phyloP scores from a whole-genome alignment of 2,113 vertebrate species.

The Orthochromis malagaraziensis region DNA sequence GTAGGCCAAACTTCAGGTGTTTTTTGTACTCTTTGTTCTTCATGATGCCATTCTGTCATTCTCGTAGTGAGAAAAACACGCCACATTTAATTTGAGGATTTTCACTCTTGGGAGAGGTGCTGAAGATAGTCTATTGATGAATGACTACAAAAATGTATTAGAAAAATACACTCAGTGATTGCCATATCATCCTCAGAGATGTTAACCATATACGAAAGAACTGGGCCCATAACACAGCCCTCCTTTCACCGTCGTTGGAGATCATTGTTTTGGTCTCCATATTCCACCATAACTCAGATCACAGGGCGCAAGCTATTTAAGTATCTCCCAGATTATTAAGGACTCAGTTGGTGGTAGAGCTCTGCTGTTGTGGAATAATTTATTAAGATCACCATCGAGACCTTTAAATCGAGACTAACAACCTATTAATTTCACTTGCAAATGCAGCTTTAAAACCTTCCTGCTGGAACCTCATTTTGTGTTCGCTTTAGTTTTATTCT shows the following conservation, averaged over 20 bases:
- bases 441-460: neutral
- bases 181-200: neutral
- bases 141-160: neutral
- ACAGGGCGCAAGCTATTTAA: neutral
- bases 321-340: neutral
- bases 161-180: neutral
- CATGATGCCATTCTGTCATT: neutral
- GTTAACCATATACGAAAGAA: neutral
- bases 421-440: neutral
- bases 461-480: neutral
- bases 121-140: neutral
- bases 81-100: neutral
- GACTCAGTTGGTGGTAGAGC: neutral
- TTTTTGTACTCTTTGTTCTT: neutral
- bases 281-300: neutral
- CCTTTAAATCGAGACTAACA: neutral
- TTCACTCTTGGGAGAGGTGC: neutral
- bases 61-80: neutral
- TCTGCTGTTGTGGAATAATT: neutral
- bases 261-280: neutral
- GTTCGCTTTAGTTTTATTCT: neutral
- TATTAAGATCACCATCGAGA: neutral
- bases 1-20: neutral
- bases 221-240: neutral
- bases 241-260: neutral